Evolutionary conservation across 37 sponge, comb jelly and placozoan species (phyloP).

Genomic region (Amphimedon queenslandica): DNA sequence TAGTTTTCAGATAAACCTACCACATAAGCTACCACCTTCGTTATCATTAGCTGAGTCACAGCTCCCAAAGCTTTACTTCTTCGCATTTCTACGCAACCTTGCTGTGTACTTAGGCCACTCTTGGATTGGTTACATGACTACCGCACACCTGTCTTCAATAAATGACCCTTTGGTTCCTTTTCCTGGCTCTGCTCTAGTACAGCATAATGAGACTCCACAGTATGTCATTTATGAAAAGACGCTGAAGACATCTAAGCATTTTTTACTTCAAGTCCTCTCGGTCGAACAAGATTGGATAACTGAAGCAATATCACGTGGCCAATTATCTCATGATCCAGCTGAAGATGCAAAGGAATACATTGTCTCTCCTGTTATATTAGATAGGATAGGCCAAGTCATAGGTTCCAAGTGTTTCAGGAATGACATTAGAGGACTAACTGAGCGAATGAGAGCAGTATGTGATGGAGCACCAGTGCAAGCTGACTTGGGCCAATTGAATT

Average conservation of each 20-base stretch:
- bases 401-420: not conserved
- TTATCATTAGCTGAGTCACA: not conserved
- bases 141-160: not conserved
- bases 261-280: constrained; percentile 47
- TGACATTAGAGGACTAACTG: not conserved
- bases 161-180: constrained; percentile 33
- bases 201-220: constrained; percentile 28
- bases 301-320: constrained; percentile 41
- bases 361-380: constrained; percentile 19
- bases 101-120: constrained; percentile 50
- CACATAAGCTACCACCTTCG: not conserved
- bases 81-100: constrained; percentile 38
- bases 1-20: too few relatives aligned
- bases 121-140: constrained; percentile 47
- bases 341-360: constrained; percentile 8
- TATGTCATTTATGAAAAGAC: constrained; percentile 62
- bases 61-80: constrained; percentile 49
- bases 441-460: not conserved
- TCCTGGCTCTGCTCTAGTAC: constrained; percentile 42
- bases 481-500: not conserved
- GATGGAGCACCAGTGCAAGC: not conserved
- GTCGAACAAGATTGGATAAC: constrained; percentile 67
- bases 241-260: constrained; percentile 58
- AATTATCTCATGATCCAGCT: constrained; percentile 24
- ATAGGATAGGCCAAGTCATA: constrained; percentile 13